Evolutionary conservation across 2,113 vertebrate species (phyloP).

Genomic region (Pheucticus melanocephalus): DNA sequence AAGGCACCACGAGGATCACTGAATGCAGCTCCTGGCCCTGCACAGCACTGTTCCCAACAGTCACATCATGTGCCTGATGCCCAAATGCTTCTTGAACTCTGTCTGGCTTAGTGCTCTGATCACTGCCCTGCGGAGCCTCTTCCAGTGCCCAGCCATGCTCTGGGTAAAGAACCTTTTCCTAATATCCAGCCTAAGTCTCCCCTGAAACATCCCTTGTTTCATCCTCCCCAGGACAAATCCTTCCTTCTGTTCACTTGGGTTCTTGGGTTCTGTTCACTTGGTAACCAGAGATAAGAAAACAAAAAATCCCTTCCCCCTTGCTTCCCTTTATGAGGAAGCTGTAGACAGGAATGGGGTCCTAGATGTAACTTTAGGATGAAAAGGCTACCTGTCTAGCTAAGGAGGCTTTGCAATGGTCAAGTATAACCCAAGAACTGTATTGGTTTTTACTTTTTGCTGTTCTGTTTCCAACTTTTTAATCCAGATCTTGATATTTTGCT

Average conservation of each 20-base stretch:
- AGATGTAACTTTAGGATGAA: neutral
- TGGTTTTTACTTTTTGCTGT: neutral
- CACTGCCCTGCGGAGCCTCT: neutral
- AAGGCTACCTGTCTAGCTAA: neutral
- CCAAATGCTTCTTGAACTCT: neutral
- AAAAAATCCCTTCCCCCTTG: neutral
- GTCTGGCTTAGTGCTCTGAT: neutral
- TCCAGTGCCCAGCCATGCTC: accelerated
- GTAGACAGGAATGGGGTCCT: neutral
- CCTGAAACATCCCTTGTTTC: neutral
- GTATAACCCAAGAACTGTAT: neutral
- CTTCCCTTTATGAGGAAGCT: neutral
- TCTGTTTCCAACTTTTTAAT: neutral
- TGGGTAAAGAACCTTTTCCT: too few relatives aligned
- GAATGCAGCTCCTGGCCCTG: neutral
- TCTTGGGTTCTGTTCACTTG: neutral
- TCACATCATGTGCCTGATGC: neutral
- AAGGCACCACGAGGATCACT: accelerated
- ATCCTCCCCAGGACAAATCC: too few relatives aligned
- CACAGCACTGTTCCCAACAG: neutral
- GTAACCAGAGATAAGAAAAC: neutral
- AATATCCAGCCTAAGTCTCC: neutral
- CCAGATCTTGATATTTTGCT: neutral
- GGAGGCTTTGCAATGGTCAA: neutral
- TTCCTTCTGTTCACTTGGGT: neutral